Conservation (phyloP, 92 coral and sea anemone genomes). For the Palythoa heliodiscus region DNA sequence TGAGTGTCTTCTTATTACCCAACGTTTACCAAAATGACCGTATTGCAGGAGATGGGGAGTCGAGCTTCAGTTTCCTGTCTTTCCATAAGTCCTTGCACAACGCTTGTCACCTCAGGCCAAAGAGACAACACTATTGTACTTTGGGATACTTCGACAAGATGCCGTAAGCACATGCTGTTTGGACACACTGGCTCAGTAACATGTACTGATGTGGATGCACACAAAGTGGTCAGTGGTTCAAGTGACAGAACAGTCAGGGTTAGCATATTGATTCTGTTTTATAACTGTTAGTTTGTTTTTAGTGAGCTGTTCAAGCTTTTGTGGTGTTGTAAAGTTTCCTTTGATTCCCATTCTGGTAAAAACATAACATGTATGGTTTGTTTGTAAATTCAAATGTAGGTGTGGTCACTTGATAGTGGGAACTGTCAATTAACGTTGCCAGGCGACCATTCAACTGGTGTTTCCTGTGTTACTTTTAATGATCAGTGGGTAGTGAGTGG, state of each 20-base stretch:
- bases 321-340: background rate
- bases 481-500: constrained; percentile 98
- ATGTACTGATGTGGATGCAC: constrained; percentile 87
- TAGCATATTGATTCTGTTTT: background rate
- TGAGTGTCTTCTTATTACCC: background rate
- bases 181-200: constrained; percentile 95
- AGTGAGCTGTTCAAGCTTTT: background rate
- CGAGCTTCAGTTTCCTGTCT: constrained; percentile 83
- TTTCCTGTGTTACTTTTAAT: constrained; percentile 87
- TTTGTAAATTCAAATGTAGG: constrained; percentile 42
- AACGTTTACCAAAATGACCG: background rate
- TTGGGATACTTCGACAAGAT: constrained; percentile 82
- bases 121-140: constrained; percentile 80
- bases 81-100: constrained; percentile 88
- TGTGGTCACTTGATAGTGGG: constrained; percentile 91
- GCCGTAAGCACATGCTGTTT: constrained; percentile 72
- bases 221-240: constrained; percentile 90
- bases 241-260: constrained; percentile 95
- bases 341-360: background rate
- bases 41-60: constrained; percentile 78
- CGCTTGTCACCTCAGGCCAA: constrained; percentile 84
- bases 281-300: background rate
- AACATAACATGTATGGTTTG: background rate
- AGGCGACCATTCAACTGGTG: constrained; percentile 81
- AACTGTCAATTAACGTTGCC: constrained; percentile 83